phyloP scores from a whole-genome alignment of 2,113 vertebrate genomes.

The Serinus canaria region DNA sequence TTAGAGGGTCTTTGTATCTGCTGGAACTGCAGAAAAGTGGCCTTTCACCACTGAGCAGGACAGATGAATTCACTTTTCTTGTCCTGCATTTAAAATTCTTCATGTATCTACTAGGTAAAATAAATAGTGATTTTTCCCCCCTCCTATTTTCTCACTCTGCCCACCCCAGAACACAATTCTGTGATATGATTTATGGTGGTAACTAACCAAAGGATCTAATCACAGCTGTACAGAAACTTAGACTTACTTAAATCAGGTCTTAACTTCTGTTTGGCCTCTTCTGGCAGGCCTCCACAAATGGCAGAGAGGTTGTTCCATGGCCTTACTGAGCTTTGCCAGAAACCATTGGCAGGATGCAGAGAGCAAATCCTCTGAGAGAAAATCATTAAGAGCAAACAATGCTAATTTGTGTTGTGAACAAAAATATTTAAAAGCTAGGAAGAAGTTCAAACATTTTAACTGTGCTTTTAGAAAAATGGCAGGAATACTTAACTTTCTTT shows the following conservation, averaged over 20 bases:
- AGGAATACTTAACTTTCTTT: neutral
- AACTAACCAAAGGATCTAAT: neutral
- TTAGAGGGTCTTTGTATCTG: neutral
- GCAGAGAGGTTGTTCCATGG: neutral
- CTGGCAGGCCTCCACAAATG: neutral
- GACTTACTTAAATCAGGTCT: conserved; percentile 7
- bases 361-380: neutral
- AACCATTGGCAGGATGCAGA: neutral
- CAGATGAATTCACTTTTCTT: neutral
- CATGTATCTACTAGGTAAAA: neutral
- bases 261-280: conserved; percentile 26
- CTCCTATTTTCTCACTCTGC: neutral
- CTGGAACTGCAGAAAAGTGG: neutral
- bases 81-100: neutral
- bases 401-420: conserved; percentile 14
- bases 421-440: conserved; percentile 18
- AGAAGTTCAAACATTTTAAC: conserved; percentile 9
- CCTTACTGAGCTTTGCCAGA: neutral
- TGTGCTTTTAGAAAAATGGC: neutral
- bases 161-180: neutral
- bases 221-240: neutral
- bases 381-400: conserved; percentile 21
- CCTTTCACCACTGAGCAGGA: neutral
- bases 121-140: neutral
- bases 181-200: neutral